phyloP scores from a whole-genome alignment of 2,797 vertebrate genomes.

The Eulemur coronatus region DNA sequence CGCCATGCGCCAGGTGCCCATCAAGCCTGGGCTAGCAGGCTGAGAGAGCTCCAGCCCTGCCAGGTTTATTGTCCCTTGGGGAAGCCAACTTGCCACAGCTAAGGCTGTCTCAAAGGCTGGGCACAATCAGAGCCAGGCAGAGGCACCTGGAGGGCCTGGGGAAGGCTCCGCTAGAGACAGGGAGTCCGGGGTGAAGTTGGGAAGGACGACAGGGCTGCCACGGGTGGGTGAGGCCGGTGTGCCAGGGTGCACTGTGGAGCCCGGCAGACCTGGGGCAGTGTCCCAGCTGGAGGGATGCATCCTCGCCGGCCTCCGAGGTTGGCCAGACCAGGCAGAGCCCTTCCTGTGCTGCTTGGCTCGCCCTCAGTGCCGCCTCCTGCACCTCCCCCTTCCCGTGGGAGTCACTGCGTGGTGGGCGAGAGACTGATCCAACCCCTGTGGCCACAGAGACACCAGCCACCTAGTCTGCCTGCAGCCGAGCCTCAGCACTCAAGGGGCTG shows the following conservation, averaged over 20 bases:
- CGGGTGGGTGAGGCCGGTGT: neutral
- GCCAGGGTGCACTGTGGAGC: neutral
- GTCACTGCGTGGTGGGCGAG: neutral
- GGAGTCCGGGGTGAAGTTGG: neutral
- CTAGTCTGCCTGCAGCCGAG: neutral
- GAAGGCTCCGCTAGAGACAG: neutral
- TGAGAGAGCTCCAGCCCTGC: neutral
- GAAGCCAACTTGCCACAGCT: neutral
- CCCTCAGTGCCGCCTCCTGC: accelerated
- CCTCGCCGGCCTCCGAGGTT: neutral
- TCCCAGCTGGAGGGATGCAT: neutral
- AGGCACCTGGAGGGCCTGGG: neutral
- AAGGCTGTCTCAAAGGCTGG: neutral
- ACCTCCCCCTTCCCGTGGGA: neutral
- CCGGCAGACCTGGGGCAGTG: neutral
- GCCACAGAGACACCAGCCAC: neutral
- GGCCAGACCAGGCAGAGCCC: neutral
- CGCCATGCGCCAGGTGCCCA: neutral
- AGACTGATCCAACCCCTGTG: neutral
- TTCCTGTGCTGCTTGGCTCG: too few species aligned
- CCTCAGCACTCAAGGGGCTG: neutral
- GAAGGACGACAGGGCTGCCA: neutral
- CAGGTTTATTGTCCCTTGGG: neutral
- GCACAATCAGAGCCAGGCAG: neutral
- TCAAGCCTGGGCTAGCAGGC: neutral